Percentiles rank a stretch among this genome's conserved stretches.
Evolutionary conservation across 1,140 invertebrate species (phyloP).

Genomic region (Trachymyrmex cornetzi): DNA sequence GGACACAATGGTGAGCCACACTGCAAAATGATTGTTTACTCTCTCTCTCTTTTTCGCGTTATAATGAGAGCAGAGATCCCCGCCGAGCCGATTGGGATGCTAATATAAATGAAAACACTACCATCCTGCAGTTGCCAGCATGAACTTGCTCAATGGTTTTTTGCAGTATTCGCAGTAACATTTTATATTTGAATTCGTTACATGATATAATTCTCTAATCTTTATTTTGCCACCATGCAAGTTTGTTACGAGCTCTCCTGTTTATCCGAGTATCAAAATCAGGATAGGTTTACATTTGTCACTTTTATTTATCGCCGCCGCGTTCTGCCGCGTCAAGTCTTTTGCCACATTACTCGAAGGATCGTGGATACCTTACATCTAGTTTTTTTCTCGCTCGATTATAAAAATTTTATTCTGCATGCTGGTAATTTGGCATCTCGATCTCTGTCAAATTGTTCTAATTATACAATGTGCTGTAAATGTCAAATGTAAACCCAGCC

Average conservation of each 20-base stretch:
- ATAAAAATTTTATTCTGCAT: slow-evolving; percentile 67
- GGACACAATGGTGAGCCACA: slow-evolving; percentile 34
- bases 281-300: slow-evolving; percentile 81
- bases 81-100: neutral
- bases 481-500: slow-evolving; percentile 77
- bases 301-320: slow-evolving; percentile 59
- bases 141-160: slow-evolving; percentile 73
- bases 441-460: slow-evolving; percentile 52
- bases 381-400: slow-evolving; percentile 19
- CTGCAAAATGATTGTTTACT: neutral
- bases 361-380: neutral
- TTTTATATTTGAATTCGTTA: slow-evolving; percentile 66
- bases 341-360: neutral
- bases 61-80: neutral
- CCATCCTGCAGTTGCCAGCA: slow-evolving; percentile 4
- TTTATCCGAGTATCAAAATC: slow-evolving; percentile 60
- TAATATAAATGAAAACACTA: slow-evolving; percentile 11
- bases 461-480: slow-evolving; percentile 42
- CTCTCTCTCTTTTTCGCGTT: neutral
- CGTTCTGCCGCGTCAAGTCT: slow-evolving; percentile 33
- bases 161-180: slow-evolving; percentile 40
- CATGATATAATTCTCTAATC: slow-evolving; percentile 58
- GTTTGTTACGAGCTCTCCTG: slow-evolving; percentile 73
- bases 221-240: slow-evolving; percentile 73
- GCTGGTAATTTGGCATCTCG: slow-evolving; percentile 65